phyloP scores from a whole-genome alignment of 2,888 invertebrate genomes.

The Cephus spinipes region DNA sequence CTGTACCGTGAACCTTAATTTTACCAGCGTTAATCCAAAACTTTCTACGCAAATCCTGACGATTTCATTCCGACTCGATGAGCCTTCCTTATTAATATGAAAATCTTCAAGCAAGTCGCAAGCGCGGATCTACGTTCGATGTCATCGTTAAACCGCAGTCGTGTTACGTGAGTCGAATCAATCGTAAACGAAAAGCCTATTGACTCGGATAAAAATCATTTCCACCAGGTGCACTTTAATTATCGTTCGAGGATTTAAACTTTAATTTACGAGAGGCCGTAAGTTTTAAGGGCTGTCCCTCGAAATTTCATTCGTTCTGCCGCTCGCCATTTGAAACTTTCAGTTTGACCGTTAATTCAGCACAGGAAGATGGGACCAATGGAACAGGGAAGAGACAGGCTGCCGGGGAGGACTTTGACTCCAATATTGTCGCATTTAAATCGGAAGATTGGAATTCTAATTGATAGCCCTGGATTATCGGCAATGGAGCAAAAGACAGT shows the following conservation, averaged over 20 bases:
- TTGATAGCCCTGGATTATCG: slow-evolving; percentile 53
- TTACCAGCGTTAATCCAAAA: background rate
- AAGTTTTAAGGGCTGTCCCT: slow-evolving; percentile 11
- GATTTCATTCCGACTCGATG: background rate
- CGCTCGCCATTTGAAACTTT: slow-evolving; percentile 39
- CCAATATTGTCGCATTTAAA: slow-evolving; percentile 2
- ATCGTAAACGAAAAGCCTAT: background rate
- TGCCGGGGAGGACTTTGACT: background rate
- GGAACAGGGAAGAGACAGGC: background rate
- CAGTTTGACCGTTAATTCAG: slow-evolving; percentile 42
- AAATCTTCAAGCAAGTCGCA: background rate
- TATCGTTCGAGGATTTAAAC: slow-evolving; percentile 44
- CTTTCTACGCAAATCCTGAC: background rate
- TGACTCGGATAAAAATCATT: background rate
- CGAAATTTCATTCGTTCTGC: slow-evolving; percentile 37
- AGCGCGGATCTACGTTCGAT: background rate
- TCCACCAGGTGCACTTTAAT: slow-evolving; percentile 31
- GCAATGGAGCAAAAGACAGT: slow-evolving; percentile 24
- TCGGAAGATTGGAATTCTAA: slow-evolving; percentile 53
- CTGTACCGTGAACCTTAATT: background rate
- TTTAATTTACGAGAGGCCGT: slow-evolving; percentile 43
- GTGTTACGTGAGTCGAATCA: background rate
- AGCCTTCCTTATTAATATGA: background rate
- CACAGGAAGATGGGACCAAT: background rate
- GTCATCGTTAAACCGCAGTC: background rate